These are phyloP conservation scores for Cheilosia urbana DNA, from an alignment of 2,888 invertebrate species.

Conservation along the genomic window DNA sequence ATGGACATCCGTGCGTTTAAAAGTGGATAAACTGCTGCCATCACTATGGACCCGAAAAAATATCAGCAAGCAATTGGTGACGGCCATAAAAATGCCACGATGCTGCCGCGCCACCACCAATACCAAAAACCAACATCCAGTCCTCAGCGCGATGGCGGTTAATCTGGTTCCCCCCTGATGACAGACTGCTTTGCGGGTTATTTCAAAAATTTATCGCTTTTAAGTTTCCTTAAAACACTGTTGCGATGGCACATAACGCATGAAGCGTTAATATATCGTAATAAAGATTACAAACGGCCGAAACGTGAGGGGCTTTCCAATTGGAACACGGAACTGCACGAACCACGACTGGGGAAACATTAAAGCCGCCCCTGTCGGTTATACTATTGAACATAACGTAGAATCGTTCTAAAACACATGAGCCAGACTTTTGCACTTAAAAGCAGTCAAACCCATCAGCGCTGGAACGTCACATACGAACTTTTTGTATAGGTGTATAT, in stretches of 20 bases:
- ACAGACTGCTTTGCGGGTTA: slow-evolving; percentile 71
- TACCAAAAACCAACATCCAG: slow-evolving; percentile 60
- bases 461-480: slow-evolving; percentile 31
- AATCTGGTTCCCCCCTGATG: slow-evolving; percentile 70
- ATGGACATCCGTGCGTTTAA: slow-evolving; percentile 68
- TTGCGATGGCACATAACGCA: slow-evolving; percentile 57
- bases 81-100: slow-evolving; percentile 40
- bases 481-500: slow-evolving; percentile 20
- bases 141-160: slow-evolving; percentile 65
- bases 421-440: slow-evolving; percentile 60
- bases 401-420: slow-evolving; percentile 68
- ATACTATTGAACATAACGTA: slow-evolving; percentile 52
- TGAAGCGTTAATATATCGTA: slow-evolving; percentile 70
- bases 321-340: slow-evolving; percentile 27
- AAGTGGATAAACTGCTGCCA: slow-evolving; percentile 71
- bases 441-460: slow-evolving; percentile 55
- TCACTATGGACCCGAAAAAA: slow-evolving; percentile 60
- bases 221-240: slow-evolving; percentile 69
- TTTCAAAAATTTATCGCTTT: slow-evolving; percentile 69
- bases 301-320: slow-evolving; percentile 64
- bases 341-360: slow-evolving; percentile 3
- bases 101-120: slow-evolving; percentile 39
- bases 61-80: slow-evolving; percentile 33
- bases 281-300: slow-evolving; percentile 73
- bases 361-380: slow-evolving; percentile 22